A percentile compares a stretch with the other conserved stretches of the same genome.
Conservation (phyloP, 1,140 invertebrate species). For the Papilio machaon region DNA sequence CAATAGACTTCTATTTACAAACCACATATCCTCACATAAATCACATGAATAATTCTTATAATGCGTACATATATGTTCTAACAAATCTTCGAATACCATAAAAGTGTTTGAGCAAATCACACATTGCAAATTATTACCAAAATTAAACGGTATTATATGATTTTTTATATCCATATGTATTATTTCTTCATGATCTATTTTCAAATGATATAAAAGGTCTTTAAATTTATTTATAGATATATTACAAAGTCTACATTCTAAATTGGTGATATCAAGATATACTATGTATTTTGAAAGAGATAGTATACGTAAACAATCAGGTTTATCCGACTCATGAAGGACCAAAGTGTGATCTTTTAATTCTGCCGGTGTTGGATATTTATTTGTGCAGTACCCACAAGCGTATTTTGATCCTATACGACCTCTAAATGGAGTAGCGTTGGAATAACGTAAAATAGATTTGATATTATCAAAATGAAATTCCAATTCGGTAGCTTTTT, state of each 20-base stretch:
- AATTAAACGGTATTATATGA: conserved; percentile 62
- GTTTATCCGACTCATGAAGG: conserved; percentile 45
- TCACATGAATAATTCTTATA: conserved; percentile 60
- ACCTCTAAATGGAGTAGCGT: conserved; percentile 59
- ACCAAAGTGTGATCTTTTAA: conserved; percentile 57
- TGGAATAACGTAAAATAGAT: conserved; percentile 56
- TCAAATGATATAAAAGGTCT: conserved; percentile 51
- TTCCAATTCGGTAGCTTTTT: conserved; percentile 31
- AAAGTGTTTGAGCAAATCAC: conserved; percentile 56
- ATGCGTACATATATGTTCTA: conserved; percentile 60
- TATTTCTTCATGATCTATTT: conserved; percentile 47
- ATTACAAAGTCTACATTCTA: conserved; percentile 59
- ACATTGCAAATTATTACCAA: conserved; percentile 52
- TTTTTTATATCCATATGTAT: conserved; percentile 54
- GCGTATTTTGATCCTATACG: conserved; percentile 52
- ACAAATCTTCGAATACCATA: conserved; percentile 56
- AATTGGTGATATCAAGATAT: conserved; percentile 62
- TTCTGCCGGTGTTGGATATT: conserved; percentile 51
- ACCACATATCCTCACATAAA: conserved; percentile 54
- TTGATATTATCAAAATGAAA: conserved; percentile 49
- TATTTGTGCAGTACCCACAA: conserved; percentile 59
- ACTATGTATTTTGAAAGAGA: conserved; percentile 40
- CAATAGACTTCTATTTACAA: conserved; percentile 65
- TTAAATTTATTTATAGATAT: conserved; percentile 44
- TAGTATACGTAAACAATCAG: conserved; percentile 43